Conservation (phyloP, 2,113 vertebrate genomes). For the Potamarius usumacintae region DNA sequence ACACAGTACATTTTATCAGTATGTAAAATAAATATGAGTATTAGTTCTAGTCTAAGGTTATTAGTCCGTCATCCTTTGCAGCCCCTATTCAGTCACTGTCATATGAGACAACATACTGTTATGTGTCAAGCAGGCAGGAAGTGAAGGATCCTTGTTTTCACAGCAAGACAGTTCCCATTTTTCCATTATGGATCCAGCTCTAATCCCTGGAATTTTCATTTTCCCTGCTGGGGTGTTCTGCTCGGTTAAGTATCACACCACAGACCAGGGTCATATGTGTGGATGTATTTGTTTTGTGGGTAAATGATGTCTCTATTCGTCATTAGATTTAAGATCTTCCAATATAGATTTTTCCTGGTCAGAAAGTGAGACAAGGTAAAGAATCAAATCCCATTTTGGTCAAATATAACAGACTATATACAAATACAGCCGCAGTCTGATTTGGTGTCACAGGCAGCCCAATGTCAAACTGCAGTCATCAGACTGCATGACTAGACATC, state of each 20-base stretch:
- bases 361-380: not conserved
- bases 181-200: conserved; percentile 35
- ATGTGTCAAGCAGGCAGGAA: conserved; percentile 2
- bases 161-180: conserved; percentile 55
- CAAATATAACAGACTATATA: conserved; percentile 1
- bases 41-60: conserved; percentile 1
- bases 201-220: conserved; percentile 59
- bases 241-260: conserved; percentile 47
- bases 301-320: not conserved
- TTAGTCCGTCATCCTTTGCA: not conserved
- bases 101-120: not conserved
- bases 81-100: not conserved
- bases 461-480: conserved; percentile 20
- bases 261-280: conserved; percentile 4
- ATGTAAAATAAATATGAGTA: not conserved
- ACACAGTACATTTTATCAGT: not conserved
- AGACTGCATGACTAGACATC: conserved; percentile 5
- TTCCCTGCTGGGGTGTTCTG: conserved; percentile 37
- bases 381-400: not conserved
- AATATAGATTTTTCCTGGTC: not conserved
- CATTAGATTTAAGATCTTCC: not conserved
- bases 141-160: conserved; percentile 37
- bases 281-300: not conserved
- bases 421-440: not conserved
- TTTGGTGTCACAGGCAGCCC: not conserved